Conservation (phyloP, 1,140 invertebrate genomes). For the Himalopsyche phryganea region DNA sequence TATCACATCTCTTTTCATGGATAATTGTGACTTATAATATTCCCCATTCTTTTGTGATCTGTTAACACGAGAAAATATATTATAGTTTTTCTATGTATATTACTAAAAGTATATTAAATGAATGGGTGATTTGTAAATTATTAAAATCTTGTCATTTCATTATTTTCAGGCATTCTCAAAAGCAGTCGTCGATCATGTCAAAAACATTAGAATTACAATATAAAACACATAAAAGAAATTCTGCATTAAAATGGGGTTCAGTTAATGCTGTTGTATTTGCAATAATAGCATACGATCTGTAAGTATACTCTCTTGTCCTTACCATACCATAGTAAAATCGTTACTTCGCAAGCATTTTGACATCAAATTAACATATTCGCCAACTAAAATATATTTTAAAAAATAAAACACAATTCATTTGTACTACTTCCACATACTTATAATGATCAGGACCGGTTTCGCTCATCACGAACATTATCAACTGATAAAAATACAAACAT, state of each 20-base stretch:
- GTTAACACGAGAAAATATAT: too few species aligned
- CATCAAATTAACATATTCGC: background rate
- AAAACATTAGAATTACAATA: constrained; percentile 29
- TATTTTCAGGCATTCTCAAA: constrained; percentile 20
- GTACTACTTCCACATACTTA: background rate
- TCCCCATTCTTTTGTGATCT: too few species aligned
- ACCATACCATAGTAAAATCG: background rate
- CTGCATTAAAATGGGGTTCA: constrained; percentile 29
- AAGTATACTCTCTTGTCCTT: constrained; percentile 4
- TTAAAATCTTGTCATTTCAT: too few species aligned
- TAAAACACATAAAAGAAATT: constrained; percentile 19
- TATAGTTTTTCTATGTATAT: too few species aligned
- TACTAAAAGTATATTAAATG: too few species aligned
- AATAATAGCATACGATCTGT: constrained; percentile 30
- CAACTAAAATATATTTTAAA: background rate
- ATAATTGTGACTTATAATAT: too few species aligned
- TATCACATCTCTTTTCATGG: too few species aligned
- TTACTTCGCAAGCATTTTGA: background rate
- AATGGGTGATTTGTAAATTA: too few species aligned
- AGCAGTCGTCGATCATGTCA: constrained; percentile 18
- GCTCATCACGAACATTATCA: background rate
- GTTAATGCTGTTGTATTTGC: constrained; percentile 24
- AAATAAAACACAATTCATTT: background rate
- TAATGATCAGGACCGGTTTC: background rate
- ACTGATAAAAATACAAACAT: too few species aligned